These are phyloP conservation scores for Rhinatrema bivittatum DNA, from an alignment of 2,797 vertebrate species.

Conservation along the genomic window DNA sequence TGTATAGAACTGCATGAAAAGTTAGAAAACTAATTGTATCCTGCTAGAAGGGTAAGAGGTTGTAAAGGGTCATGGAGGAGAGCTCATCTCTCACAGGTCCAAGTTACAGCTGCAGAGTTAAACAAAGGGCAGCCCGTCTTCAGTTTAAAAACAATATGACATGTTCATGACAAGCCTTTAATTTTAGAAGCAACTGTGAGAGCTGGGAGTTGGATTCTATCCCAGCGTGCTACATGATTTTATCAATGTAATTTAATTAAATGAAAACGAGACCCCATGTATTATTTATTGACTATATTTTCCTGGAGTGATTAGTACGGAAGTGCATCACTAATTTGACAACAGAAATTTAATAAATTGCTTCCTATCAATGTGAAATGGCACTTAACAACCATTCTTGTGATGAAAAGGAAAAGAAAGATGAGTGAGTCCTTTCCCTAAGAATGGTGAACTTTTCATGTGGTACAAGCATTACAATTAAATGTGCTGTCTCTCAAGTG, in stretches of 20 bases:
- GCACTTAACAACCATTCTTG: background rate
- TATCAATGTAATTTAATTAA: constrained; percentile 21
- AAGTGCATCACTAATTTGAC: constrained; percentile 19
- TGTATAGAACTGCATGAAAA: constrained; percentile 10
- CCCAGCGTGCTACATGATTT: constrained; percentile 12
- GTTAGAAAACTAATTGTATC: constrained; percentile 21
- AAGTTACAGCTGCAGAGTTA: background rate
- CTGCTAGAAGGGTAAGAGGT: background rate
- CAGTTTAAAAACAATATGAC: background rate
- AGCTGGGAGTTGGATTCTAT: constrained; percentile 6
- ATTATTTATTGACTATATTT: constrained; percentile 7
- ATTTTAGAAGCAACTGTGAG: constrained; percentile 21
- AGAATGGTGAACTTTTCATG: background rate
- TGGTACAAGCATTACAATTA: constrained; percentile 3
- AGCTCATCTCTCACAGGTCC: background rate
- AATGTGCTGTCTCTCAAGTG: too few species aligned
- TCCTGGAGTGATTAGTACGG: constrained; percentile 7
- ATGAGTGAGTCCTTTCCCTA: background rate
- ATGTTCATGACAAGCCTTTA: constrained; percentile 6
- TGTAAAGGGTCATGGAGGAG: background rate
- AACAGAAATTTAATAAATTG: constrained; percentile 2
- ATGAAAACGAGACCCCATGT: constrained; percentile 2
- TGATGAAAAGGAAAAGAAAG: constrained; percentile 1
- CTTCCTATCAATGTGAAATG: background rate
- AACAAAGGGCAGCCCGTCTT: background rate